Conservation (phyloP, 2,888 invertebrate genomes). For the Leptopilina syphax region DNA sequence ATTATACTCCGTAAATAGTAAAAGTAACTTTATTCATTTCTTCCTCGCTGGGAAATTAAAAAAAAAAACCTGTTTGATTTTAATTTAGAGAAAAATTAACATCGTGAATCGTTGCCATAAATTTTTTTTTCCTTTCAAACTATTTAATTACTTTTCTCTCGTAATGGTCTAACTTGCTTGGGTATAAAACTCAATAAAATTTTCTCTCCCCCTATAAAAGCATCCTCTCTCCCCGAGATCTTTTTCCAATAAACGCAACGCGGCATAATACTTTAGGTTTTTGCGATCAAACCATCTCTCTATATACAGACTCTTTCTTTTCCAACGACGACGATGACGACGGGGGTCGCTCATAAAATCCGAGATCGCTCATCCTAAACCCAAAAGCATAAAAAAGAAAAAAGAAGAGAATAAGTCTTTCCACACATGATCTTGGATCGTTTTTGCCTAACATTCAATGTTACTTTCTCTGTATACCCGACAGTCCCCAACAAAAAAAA, state of each 20-base stretch:
- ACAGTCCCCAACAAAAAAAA: background rate
- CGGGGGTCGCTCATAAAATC: conserved; percentile 32
- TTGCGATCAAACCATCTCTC: conserved; percentile 23
- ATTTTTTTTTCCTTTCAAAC: background rate
- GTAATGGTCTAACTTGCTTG: background rate
- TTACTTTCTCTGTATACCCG: background rate
- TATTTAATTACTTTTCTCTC: conserved; percentile 15
- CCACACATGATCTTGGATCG: conserved; percentile 23
- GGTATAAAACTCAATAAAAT: conserved; percentile 6
- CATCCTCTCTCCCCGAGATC: conserved; percentile 8
- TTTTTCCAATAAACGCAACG: conserved; percentile 38
- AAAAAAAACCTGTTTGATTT: background rate
- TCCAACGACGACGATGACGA: background rate
- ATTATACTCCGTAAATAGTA: too few species aligned
- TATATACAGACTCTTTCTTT: conserved; percentile 5
- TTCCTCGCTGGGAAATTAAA: too few species aligned
- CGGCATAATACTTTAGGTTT: conserved; percentile 13
- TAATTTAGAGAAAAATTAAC: background rate
- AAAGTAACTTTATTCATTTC: too few species aligned
- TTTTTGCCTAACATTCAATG: conserved; percentile 25
- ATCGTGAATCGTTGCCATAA: too few species aligned
- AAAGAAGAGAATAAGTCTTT: background rate
- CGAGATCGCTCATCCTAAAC: conserved; percentile 20
- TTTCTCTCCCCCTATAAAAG: conserved; percentile 24
- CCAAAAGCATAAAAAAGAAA: conserved; percentile 18